Percentiles rank a stretch among this genome's conserved stretches.
These are phyloP conservation scores for Brachionus rotundiformis DNA, from an alignment of 1,140 invertebrate species.

Conservation along the genomic window DNA sequence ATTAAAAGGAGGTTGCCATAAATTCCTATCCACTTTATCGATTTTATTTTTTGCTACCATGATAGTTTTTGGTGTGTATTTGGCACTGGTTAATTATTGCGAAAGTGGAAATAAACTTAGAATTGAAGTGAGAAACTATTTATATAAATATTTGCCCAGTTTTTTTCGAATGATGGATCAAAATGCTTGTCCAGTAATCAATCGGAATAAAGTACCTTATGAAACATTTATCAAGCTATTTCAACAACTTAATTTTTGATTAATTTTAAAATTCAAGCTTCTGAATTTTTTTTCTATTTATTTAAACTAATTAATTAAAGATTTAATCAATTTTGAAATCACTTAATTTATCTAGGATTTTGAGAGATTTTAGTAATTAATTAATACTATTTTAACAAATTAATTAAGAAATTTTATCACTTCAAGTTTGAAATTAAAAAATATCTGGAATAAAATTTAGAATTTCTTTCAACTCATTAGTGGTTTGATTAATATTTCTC, in stretches of 20 bases:
- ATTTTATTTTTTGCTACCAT: not conserved
- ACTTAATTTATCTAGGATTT: no score
- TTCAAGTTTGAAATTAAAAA: no score
- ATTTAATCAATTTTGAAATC: no score
- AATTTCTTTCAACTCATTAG: no score
- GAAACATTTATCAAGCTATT: not conserved
- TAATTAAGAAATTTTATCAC: no score
- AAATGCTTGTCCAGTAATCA: not conserved
- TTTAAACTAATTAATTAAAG: no score
- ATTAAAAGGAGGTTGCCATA: not conserved
- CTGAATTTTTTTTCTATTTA: no score
- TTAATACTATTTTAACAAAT: no score
- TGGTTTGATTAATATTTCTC: no score
- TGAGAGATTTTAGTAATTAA: no score
- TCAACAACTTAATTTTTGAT: conserved; percentile 34
- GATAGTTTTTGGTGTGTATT: not conserved
- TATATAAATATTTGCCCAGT: not conserved
- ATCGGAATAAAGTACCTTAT: conserved; percentile 15
- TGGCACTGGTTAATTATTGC: not conserved
- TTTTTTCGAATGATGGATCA: not conserved
- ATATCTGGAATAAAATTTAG: no score
- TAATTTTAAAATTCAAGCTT: not conserved
- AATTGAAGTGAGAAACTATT: not conserved
- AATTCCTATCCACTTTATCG: conserved; percentile 2
- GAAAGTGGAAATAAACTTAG: not conserved